These are phyloP conservation scores for Cyprinodon tularosa DNA, from an alignment of 2,113 vertebrate species.

Conservation along the genomic window DNA sequence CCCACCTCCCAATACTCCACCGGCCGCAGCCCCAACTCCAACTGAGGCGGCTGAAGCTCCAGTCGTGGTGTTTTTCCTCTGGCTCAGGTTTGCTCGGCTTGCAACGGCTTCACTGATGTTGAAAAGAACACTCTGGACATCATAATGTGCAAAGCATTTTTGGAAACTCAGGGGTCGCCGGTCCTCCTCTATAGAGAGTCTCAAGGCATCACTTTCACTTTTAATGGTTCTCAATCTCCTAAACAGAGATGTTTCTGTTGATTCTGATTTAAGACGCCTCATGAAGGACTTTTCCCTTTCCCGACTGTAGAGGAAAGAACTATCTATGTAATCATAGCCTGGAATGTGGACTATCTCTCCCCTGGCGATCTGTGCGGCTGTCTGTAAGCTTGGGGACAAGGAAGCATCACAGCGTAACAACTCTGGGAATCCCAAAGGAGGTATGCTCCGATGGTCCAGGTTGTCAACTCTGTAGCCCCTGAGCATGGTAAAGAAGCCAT, in stretches of 20 bases:
- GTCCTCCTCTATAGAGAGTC: conserved; percentile 87
- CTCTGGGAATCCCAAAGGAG: conserved; percentile 86
- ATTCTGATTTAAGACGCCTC: conserved; percentile 88
- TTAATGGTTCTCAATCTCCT: conserved; percentile 90
- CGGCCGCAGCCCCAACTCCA: conserved; percentile 50
- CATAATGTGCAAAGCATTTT: conserved; percentile 96
- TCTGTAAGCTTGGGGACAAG: conserved; percentile 91
- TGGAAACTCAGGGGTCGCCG: conserved; percentile 88
- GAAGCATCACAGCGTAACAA: conserved; percentile 86
- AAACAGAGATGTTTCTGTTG: conserved; percentile 90
- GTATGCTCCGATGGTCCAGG: conserved; percentile 84
- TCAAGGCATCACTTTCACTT: conserved; percentile 89
- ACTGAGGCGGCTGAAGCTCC: conserved; percentile 94
- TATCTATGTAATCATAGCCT: conserved; percentile 89
- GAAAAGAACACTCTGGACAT: conserved; percentile 96
- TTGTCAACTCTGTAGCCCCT: conserved; percentile 87
- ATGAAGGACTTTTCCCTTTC: conserved; percentile 91
- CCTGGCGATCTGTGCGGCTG: conserved; percentile 91
- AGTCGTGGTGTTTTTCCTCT: conserved; percentile 95
- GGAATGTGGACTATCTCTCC: conserved; percentile 92
- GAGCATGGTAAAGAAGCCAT: conserved; percentile 92
- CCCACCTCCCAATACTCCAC: conserved; percentile 24
- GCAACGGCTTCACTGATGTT: conserved; percentile 94
- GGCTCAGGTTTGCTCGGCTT: conserved; percentile 85
- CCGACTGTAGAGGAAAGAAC: conserved; percentile 83